Evolutionary conservation across 2,113 vertebrate genomes (phyloP), one percentile per base, ranked within the genome.

Genomic region (Cygnus atratus): DNA sequence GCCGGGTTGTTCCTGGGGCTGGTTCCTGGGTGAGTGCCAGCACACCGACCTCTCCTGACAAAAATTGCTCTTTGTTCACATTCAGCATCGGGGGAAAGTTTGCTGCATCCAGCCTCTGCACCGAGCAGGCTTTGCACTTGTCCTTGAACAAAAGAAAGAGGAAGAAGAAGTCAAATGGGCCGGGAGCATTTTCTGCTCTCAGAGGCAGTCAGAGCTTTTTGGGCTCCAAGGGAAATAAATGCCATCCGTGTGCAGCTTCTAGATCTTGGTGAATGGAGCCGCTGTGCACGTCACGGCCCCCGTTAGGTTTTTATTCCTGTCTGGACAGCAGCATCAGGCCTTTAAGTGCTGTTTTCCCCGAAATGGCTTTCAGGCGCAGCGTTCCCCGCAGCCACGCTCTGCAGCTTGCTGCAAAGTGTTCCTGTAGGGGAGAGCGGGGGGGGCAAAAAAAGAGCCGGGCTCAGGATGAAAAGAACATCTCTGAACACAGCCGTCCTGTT

Each of bases 151-250:
- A 58, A 72, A 71, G 33, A 74, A 80, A 66, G 11, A 13, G 31
- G 26, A 37, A 81, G 44, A 18, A 48, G 39, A 90, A 83, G 59
- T 41, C 68, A 88, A 76, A 54, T 0, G 33, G 65, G 26, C 92
- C 88, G 46, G 59, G 68, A 94, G 92, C 76, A 5, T 80, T 84
- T 78, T 75, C 63, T 92, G 71, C 92, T 95, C 63, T 88, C 43
- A 20, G 85, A 83, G 62, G 77, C 57, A 1, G 3, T 20, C 87
- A 55, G 73, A 81, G 82, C 48, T 83, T 75, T 72, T 75, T 9
- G 78, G 78, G 65, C 79, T 77, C 57, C 1, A 33, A 58, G 37
- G 13, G 73, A 73, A 92, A 66, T 59, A 44, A 93, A 80, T 75
- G 31, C 15, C 76, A 48, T 83, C 72, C 44, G 31, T 44, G 28